phyloP scores from a whole-genome alignment of 2,797 vertebrate genomes.

The Paramormyrops hopkinsi region DNA sequence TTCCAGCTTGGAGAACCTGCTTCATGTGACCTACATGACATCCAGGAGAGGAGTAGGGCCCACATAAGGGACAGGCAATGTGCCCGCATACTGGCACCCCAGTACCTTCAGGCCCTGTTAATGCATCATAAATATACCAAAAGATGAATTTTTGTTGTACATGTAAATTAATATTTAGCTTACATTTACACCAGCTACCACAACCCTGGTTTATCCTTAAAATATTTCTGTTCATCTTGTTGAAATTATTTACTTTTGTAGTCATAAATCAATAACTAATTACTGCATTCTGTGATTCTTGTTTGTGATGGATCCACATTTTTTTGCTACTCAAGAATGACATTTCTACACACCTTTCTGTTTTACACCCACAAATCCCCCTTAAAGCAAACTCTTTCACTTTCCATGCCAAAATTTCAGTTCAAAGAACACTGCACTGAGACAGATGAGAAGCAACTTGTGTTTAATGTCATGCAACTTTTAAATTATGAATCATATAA shows the following conservation, averaged over 20 bases:
- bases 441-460: not conserved
- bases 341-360: not conserved
- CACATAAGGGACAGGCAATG: not conserved
- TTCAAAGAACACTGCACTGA: not conserved
- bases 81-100: not conserved
- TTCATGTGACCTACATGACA: not conserved
- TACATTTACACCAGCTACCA: not conserved
- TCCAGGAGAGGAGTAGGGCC: not conserved
- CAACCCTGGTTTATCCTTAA: not conserved
- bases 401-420: not conserved
- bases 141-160: not conserved
- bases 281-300: not conserved
- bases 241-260: not conserved
- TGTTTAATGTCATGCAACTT: not conserved
- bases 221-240: not conserved
- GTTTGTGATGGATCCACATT: not conserved
- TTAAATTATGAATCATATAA: not conserved
- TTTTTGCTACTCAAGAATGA: not conserved
- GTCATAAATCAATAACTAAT: not conserved
- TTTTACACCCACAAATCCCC: not conserved
- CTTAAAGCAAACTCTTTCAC: not conserved
- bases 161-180: not conserved
- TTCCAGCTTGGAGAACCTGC: not conserved
- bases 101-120: not conserved
- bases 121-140: not conserved